phyloP scores from a whole-genome alignment of 2,797 vertebrate genomes.

The Orestias chungarensis region DNA sequence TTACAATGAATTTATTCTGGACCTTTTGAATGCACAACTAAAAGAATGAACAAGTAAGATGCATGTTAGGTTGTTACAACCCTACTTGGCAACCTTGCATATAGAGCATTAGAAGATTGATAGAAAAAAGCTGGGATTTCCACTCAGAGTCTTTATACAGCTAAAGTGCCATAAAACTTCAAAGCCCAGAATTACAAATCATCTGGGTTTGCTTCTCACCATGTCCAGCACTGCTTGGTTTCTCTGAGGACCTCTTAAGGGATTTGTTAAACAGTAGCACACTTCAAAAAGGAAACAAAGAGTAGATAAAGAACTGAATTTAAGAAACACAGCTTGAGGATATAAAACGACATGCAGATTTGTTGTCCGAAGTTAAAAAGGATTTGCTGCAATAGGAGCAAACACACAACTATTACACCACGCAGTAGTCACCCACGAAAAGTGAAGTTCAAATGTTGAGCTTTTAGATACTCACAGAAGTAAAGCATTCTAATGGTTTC shows the following conservation, averaged over 20 bases:
- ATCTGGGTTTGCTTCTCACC: slow-evolving; percentile 65
- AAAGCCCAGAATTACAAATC: slow-evolving; percentile 65
- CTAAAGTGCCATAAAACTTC: slow-evolving; percentile 68
- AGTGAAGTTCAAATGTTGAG: neutral
- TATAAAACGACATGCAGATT: slow-evolving; percentile 11
- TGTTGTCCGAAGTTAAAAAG: slow-evolving; percentile 5
- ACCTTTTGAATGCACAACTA: neutral
- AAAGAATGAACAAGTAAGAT: neutral
- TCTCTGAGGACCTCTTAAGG: slow-evolving; percentile 37
- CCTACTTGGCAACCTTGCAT: neutral
- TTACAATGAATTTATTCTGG: neutral
- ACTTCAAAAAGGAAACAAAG: slow-evolving; percentile 51
- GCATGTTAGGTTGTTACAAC: neutral
- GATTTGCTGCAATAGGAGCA: slow-evolving; percentile 17
- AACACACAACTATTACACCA: neutral
- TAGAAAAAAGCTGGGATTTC: slow-evolving; percentile 38
- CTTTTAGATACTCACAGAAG: neutral
- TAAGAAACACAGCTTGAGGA: slow-evolving; percentile 40
- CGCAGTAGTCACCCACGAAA: neutral
- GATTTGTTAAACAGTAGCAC: slow-evolving; percentile 51
- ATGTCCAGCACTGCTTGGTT: slow-evolving; percentile 39
- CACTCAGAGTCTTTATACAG: slow-evolving; percentile 39
- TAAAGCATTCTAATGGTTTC: neutral
- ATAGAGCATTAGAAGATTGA: slow-evolving; percentile 36
- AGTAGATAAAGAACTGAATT: slow-evolving; percentile 47